These are phyloP conservation scores for Tetrax tetrax DNA, from an alignment of 2,113 vertebrate genomes.

Conservation along the genomic window DNA sequence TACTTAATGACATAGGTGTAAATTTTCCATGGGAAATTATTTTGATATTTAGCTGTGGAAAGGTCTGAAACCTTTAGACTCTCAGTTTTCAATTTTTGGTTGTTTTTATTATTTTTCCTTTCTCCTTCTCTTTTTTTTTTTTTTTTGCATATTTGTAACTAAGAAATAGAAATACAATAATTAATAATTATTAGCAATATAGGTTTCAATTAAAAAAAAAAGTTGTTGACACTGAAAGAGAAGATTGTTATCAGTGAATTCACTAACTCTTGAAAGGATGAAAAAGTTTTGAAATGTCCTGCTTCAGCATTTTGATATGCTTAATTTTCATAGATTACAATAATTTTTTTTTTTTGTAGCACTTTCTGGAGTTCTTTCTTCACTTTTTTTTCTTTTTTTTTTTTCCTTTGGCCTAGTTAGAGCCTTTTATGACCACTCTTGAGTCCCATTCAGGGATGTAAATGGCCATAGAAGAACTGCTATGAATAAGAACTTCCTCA, in stretches of 20 bases:
- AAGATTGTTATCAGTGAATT: not conserved
- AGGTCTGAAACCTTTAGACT: not conserved
- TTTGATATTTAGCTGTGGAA: not conserved
- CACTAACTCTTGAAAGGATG: not conserved
- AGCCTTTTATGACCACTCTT: not conserved
- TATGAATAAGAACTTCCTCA: no score
- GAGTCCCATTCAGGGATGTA: not conserved
- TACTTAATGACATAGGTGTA: not conserved
- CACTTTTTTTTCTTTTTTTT: no score
- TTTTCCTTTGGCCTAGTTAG: not conserved
- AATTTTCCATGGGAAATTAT: not conserved
- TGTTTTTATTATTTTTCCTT: not conserved
- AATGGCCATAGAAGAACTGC: not conserved
- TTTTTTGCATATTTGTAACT: not conserved
- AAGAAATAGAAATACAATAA: not conserved
- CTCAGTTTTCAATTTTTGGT: not conserved
- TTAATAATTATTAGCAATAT: not conserved
- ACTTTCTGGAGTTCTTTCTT: not conserved
- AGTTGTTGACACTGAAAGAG: not conserved
- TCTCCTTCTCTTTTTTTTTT: not conserved
- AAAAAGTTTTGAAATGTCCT: not conserved
- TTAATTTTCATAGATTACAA: not conserved
- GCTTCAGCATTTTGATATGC: not conserved
- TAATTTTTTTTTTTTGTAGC: not conserved
- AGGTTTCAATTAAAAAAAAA: rapidly evolving